Percentiles rank a stretch among this genome's conserved stretches.
phyloP scores from a whole-genome alignment of 2,797 vertebrate species.

The Chrosomus eos region DNA sequence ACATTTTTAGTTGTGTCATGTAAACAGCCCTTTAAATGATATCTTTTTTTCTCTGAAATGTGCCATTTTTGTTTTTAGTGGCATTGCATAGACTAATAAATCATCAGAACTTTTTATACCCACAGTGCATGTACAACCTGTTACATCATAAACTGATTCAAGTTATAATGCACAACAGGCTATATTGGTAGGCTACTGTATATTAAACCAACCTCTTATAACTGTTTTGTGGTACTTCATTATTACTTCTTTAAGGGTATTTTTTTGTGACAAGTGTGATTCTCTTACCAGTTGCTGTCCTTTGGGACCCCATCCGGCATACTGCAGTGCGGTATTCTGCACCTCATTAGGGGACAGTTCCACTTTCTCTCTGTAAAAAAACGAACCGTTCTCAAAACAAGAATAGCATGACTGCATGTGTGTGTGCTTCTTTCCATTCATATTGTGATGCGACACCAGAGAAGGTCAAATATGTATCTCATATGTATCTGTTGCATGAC shows the following conservation, averaged over 20 bases:
- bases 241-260: not conserved
- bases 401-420: not conserved
- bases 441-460: not conserved
- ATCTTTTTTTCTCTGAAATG: too few species aligned
- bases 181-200: not conserved
- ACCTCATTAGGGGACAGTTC: conserved; percentile 92
- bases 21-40: too few species aligned
- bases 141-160: not conserved
- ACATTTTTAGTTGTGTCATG: too few species aligned
- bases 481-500: not conserved
- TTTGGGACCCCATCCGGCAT: conserved; percentile 94
- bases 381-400: conserved; percentile 22
- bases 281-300: conserved; percentile 95
- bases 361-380: conserved; percentile 84
- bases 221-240: not conserved
- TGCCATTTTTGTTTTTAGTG: too few species aligned
- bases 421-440: not conserved
- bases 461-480: not conserved
- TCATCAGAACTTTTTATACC: not conserved
- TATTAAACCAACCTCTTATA: not conserved
- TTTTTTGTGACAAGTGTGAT: conserved; percentile 8
- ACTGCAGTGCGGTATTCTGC: conserved; percentile 88
- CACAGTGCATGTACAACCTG: not conserved
- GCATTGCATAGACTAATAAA: too few species aligned
- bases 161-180: not conserved